These are phyloP conservation scores for Hylia prasina DNA, from an alignment of 2,113 vertebrate species.

Conservation along the genomic window DNA sequence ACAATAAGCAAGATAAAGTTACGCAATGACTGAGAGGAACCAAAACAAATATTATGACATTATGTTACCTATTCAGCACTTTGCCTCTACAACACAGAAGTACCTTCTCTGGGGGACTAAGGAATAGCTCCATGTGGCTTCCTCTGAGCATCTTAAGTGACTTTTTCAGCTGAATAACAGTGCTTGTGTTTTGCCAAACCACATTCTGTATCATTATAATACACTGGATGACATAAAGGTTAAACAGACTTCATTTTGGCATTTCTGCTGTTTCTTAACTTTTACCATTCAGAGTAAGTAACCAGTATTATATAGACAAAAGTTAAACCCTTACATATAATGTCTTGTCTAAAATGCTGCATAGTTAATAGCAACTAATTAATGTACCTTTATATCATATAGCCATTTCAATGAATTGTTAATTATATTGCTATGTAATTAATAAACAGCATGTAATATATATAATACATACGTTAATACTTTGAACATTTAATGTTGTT, in stretches of 20 bases:
- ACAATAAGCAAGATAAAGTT: neutral
- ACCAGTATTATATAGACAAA: neutral
- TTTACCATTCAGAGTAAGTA: neutral
- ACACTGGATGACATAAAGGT: neutral
- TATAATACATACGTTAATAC: neutral
- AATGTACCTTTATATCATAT: neutral
- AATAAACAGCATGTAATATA: neutral
- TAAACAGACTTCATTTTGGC: neutral
- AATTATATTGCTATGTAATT: neutral
- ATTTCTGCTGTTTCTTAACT: neutral
- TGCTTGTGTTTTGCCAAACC: neutral
- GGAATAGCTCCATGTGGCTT: neutral
- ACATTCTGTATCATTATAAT: neutral
- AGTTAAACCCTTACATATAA: neutral
- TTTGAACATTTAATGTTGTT: neutral
- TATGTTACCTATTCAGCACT: neutral
- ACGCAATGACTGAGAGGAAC: fast-evolving
- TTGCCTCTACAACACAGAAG: neutral
- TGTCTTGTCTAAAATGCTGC: neutral
- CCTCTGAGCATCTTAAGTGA: neutral
- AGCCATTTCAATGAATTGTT: neutral
- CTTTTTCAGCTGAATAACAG: neutral
- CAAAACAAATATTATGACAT: neutral
- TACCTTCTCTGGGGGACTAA: neutral
- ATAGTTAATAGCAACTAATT: neutral